Evolutionary conservation across 2,797 vertebrate genomes (phyloP), one percentile per base, ranked within the genome.

Genomic region (Aulostomus chinensis): DNA sequence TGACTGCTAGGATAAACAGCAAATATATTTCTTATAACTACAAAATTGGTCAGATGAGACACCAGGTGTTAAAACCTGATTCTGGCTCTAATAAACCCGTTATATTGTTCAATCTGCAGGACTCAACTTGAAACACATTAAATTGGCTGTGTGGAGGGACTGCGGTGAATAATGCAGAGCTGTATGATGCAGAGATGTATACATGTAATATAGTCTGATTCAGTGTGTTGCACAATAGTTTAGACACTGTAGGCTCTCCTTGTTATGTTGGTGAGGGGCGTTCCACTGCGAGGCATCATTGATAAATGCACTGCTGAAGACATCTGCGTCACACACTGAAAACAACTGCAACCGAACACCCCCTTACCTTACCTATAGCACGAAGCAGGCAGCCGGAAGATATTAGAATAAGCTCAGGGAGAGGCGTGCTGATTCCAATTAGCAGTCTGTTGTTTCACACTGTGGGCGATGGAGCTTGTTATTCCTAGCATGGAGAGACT

Each of bases 401-500:
- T 82, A 84, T 86, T 81, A 75, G 77, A 84, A 78, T 81, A 77
- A 68, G 73, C 80, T 81, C 51, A 31, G 73, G 76, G 74, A 82
- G 79, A 79, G 81, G 73, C 81, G 66, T 84, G 86, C 83, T 88
- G 88, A 78, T 87, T 89, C 87, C 84, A 90, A 89, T 91, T 89
- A 91, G 85, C 76, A 80, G 83, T 84, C 80, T 88, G 84, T 83
- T 87, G 86, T 84, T 86, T 86, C 86, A 84, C 79, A 85, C 86
- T 73, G 88, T 82, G 83, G 83, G 80, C 62, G 78, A 84, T 80
- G 83, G 72, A 78, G 84, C 84, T 86, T 89, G 86, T 85, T 85
- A 86, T 87, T 88, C 80, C 55, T 68, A 62, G 76, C 82, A 55
- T 86, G 85, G 80, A 81, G 79, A 77, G 80, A 84, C 78, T 83